Conservation (phyloP, 2,113 vertebrate species). For the Urocitellus parryii region DNA sequence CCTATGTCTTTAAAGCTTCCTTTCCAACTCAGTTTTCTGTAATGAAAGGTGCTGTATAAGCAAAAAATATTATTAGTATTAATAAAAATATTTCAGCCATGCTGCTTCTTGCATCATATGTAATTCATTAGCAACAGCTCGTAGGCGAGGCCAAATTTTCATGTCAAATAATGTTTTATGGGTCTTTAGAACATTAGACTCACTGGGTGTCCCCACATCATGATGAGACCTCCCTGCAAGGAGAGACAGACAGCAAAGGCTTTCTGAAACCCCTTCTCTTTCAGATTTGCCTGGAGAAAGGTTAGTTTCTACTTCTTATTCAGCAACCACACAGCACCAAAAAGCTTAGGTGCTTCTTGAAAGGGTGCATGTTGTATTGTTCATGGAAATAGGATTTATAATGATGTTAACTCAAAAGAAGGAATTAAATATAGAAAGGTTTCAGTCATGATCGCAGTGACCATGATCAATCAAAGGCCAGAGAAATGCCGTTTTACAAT, state of each 20-base stretch:
- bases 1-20: constrained; percentile 75
- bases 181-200: constrained; percentile 71
- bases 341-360: constrained; percentile 74
- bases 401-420: constrained; percentile 83
- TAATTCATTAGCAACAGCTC: constrained; percentile 78
- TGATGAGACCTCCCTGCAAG: constrained; percentile 61
- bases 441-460: constrained; percentile 84
- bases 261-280: neutral
- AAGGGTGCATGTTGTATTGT: constrained; percentile 69
- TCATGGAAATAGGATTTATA: constrained; percentile 72
- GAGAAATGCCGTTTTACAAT: constrained; percentile 84
- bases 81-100: constrained; percentile 82
- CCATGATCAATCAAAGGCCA: constrained; percentile 83
- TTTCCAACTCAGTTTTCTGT: constrained; percentile 71
- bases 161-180: constrained; percentile 77
- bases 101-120: constrained; percentile 76
- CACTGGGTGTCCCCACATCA: constrained; percentile 48
- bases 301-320: constrained; percentile 34
- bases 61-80: constrained; percentile 82
- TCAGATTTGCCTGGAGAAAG: neutral
- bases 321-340: neutral
- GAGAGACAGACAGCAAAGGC: constrained; percentile 1
- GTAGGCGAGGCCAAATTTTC: constrained; percentile 68
- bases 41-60: constrained; percentile 78
- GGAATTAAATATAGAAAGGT: constrained; percentile 86